phyloP scores from a whole-genome alignment of 2,888 invertebrate species.

The Thereva nobilitata region DNA sequence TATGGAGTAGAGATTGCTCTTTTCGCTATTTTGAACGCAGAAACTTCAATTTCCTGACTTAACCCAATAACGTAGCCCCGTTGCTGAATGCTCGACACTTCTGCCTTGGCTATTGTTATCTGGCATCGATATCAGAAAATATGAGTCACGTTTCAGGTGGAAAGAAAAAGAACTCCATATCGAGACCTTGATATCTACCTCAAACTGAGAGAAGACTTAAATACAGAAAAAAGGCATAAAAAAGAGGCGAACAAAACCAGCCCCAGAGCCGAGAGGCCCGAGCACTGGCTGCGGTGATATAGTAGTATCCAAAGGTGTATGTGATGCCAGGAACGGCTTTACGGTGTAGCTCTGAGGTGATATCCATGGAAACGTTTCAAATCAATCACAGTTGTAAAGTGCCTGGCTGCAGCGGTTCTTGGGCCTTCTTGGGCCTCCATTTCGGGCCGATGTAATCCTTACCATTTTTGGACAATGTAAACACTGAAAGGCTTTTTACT shows the following conservation, averaged over 20 bases:
- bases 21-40: conserved; percentile 20
- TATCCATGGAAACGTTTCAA: conserved; percentile 12
- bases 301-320: background rate
- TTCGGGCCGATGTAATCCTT: background rate
- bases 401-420: background rate
- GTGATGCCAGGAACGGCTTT: too few species aligned
- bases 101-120: conserved; percentile 25
- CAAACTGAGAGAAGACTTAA: background rate
- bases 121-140: conserved; percentile 32
- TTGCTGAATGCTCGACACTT: conserved; percentile 14
- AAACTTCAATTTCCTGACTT: conserved; percentile 20
- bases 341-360: background rate
- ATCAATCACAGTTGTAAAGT: conserved; percentile 17
- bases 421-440: conserved; percentile 9
- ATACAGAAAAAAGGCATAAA: conserved; percentile 10
- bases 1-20: background rate
- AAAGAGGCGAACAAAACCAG: background rate
- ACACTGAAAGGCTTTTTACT: conserved; percentile 9
- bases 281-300: background rate
- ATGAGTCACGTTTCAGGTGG: conserved; percentile 29
- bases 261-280: background rate
- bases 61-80: conserved; percentile 23
- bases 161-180: conserved; percentile 8
- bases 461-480: conserved; percentile 16
- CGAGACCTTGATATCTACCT: conserved; percentile 12